Evolutionary conservation across 2,113 vertebrate genomes (phyloP), one percentile per base, ranked within the genome.

Genomic region (Atractosteus spatula): DNA sequence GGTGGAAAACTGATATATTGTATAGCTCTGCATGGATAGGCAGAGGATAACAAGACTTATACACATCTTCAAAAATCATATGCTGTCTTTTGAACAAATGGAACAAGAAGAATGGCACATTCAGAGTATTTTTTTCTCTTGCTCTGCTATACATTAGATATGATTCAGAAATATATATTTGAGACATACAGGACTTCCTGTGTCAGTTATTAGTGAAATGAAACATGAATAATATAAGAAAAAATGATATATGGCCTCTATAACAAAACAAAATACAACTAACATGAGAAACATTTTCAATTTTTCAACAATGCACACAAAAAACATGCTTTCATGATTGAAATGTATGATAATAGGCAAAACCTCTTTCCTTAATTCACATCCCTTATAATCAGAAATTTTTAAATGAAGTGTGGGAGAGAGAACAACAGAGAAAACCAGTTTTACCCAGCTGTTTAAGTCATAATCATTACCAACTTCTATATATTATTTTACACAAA

Each of bases 21-120:
- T 69, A 41, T 69, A 55, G 68, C 68, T 41, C 54, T 56, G 54
- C 17, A 17, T 12, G 68, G 29, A 41, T 59, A 55, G n/a, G 55
- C 4, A 8, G 54, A 4, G 54, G 13, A 44, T 55, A 61, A 41
- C 3, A n/a, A 41, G 55, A 59, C 44, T n/a, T 7, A 2, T 11
- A 12, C 8, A 8, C 8, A 3, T 54, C 41, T 55, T 11, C 68
- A 43, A 8, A 43, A 43, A 70, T 70, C 55, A 70, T 16, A 44
- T 7, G 57, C 17, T 43, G 41, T 70, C 55, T 61, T 59, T 69
- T 17, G 55, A 57, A 59, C 3, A 57, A 42, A 69, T 11, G 47
- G n/a, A 8, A 16, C 47, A 29, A 41, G 5, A 5, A 51, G n/a
- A 45, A 44, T 41, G 41, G 17, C 4, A 56, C 13, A 12, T 69